Conservation (phyloP, 2,888 invertebrate genomes). For the Mesorhabditis belari region DNA sequence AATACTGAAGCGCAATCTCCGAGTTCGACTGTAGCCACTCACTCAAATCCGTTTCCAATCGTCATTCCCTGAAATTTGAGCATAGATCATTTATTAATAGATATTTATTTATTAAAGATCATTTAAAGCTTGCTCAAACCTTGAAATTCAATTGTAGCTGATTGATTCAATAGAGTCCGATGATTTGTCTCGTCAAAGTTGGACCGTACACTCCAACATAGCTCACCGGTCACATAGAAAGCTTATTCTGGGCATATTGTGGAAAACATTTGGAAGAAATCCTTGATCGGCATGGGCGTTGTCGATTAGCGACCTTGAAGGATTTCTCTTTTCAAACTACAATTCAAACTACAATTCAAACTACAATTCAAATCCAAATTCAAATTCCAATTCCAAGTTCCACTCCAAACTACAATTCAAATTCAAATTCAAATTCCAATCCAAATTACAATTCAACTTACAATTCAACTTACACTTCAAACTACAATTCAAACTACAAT, state of each 20-base stretch:
- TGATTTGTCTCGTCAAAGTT: constrained; percentile 15
- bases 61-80: constrained; percentile 29
- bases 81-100: background rate
- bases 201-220: constrained; percentile 34
- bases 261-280: constrained; percentile 55
- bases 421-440: too few species aligned
- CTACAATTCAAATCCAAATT: too few species aligned
- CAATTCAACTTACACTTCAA: too few species aligned
- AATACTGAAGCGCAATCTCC: constrained; percentile 31
- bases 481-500: too few species aligned
- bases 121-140: constrained; percentile 2
- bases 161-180: constrained; percentile 19
- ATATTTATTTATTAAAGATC: background rate
- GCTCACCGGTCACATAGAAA: constrained; percentile 53
- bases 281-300: too few species aligned
- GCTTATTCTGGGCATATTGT: constrained; percentile 55
- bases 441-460: too few species aligned
- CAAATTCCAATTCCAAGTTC: too few species aligned
- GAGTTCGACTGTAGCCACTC: constrained; percentile 34
- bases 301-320: constrained; percentile 53
- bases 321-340: too few species aligned
- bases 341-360: too few species aligned
- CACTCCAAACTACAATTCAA: too few species aligned
- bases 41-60: constrained; percentile 40
- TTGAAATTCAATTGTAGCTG: constrained; percentile 22